Conservation (phyloP, 2,888 invertebrate species). For the Willowsia nigromaculata region DNA sequence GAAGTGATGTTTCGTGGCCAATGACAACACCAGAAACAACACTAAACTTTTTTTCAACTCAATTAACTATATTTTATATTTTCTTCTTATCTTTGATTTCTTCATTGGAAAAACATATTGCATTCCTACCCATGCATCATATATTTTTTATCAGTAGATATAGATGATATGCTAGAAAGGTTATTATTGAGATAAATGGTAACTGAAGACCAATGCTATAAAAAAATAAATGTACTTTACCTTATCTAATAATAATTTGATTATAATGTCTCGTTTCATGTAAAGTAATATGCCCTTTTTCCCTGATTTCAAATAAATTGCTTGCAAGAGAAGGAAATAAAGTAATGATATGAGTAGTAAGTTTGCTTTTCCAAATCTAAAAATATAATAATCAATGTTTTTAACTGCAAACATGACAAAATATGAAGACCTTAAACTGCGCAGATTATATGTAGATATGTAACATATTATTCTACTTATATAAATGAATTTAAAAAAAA, state of each 20-base stretch:
- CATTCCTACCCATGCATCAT: background rate
- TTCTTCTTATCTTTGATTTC: no score
- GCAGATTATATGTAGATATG: background rate
- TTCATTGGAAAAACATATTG: background rate
- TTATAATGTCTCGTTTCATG: background rate
- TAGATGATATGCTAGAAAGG: background rate
- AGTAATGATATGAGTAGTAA: background rate
- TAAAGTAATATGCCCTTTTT: background rate
- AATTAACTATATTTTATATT: no score
- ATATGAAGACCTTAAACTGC: background rate
- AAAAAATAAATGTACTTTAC: background rate
- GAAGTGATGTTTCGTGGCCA: constrained; percentile 47
- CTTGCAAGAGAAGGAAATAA: background rate
- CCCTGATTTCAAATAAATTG: background rate
- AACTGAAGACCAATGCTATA: background rate
- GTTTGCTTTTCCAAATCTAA: background rate
- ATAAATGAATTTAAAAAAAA: background rate
- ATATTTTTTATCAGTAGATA: background rate
- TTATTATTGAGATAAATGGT: background rate
- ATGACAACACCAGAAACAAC: background rate
- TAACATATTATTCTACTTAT: background rate
- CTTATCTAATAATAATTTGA: background rate
- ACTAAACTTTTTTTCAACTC: no score
- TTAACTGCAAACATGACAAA: background rate
- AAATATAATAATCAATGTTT: background rate